Evolutionary conservation across 2,797 vertebrate genomes (phyloP).

Genomic region (Sebastes jordani): DNA sequence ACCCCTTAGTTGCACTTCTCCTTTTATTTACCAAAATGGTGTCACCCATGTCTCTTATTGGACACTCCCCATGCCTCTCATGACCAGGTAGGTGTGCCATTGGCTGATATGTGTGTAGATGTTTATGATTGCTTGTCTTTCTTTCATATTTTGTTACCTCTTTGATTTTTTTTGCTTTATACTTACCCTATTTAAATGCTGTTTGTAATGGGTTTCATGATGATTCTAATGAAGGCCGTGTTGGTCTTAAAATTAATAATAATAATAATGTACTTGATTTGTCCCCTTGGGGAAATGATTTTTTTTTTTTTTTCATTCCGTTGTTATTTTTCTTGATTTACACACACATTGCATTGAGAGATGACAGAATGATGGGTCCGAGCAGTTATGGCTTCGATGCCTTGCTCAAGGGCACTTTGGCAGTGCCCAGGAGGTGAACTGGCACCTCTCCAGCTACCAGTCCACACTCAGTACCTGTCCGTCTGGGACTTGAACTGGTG

Average conservation of each 20-base stretch:
- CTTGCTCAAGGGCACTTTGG: no score
- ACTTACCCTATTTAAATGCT: neutral
- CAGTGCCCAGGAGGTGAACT: no score
- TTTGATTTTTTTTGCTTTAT: neutral
- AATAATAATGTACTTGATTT: no score
- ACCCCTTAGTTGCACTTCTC: neutral
- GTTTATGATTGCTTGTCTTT: neutral
- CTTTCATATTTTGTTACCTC: neutral
- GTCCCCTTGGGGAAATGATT: no score
- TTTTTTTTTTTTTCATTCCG: no score
- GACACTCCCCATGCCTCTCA: neutral
- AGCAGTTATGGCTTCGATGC: no score
- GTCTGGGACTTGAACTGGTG: no score
- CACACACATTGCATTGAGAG: no score
- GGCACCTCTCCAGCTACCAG: no score
- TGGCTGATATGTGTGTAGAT: neutral
- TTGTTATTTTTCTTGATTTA: no score
- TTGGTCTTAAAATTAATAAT: neutral
- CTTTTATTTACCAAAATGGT: neutral
- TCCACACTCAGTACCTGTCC: no score
- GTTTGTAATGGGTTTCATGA: neutral
- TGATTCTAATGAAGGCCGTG: neutral
- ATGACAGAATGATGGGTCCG: no score
- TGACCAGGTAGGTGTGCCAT: neutral
- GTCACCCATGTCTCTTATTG: neutral